phyloP scores from a whole-genome alignment of 2,797 vertebrate genomes.

The Helicolenus hilgendorfi region DNA sequence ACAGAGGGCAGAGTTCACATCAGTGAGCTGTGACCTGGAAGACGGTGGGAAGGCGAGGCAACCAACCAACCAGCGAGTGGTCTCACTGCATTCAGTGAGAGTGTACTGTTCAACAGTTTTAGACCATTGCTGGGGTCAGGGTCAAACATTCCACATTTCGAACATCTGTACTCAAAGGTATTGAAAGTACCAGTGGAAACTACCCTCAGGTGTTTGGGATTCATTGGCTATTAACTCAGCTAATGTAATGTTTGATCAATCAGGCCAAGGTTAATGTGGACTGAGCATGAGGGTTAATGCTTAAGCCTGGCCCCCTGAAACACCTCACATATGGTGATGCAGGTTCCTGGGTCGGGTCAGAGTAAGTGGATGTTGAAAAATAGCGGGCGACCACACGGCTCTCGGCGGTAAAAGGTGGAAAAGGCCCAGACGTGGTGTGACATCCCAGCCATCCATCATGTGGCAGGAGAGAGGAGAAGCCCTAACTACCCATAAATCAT shows the following conservation, averaged over 20 bases:
- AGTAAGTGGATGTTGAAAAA: conserved; percentile 91
- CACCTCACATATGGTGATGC: conserved; percentile 27
- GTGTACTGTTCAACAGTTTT: background rate
- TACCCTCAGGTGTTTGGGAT: background rate
- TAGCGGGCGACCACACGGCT: conserved; percentile 69
- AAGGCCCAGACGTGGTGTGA: conserved; percentile 85
- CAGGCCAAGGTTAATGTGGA: conserved; percentile 10
- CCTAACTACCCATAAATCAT: conserved; percentile 91
- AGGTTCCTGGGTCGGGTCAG: conserved; percentile 63
- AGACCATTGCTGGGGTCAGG: background rate
- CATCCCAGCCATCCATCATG: conserved; percentile 92
- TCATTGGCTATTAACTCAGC: conserved; percentile 15
- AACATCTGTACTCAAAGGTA: background rate
- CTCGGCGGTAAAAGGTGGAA: conserved; percentile 63
- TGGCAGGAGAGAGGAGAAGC: conserved; percentile 61
- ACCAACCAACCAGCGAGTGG: no score
- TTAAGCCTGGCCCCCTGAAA: conserved; percentile 9
- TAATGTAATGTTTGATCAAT: background rate
- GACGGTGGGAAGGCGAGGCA: background rate
- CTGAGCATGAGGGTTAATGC: conserved; percentile 30
- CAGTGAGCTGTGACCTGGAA: background rate
- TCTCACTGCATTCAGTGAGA: background rate
- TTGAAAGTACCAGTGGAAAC: background rate
- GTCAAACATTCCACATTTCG: background rate
- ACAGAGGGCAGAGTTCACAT: conserved; percentile 1